A percentile compares a stretch with the other conserved stretches of the same genome.
These are phyloP conservation scores for Synanthedon formicaeformis DNA, from an alignment of 2,888 invertebrate species.

Conservation along the genomic window DNA sequence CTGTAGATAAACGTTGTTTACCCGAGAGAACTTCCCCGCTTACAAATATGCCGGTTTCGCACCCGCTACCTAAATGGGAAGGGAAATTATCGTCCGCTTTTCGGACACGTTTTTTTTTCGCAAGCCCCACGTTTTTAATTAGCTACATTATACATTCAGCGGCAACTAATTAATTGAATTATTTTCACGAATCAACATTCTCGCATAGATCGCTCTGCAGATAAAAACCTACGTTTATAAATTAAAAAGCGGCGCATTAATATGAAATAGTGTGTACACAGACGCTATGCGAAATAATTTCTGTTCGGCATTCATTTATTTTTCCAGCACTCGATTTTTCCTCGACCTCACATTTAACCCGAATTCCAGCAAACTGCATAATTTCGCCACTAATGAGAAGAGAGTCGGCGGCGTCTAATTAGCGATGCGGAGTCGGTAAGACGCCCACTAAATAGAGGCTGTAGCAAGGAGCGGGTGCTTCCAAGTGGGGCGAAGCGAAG, in stretches of 20 bases:
- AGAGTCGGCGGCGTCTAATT: slow-evolving; percentile 63
- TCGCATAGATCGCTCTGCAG: background rate
- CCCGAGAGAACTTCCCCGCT: slow-evolving; percentile 43
- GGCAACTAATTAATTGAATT: background rate
- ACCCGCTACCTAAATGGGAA: slow-evolving; percentile 44
- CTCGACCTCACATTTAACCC: slow-evolving; percentile 60
- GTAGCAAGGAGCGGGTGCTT: slow-evolving; percentile 16
- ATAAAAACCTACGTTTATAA: background rate
- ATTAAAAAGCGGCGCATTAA: background rate
- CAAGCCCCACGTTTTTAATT: slow-evolving; percentile 9
- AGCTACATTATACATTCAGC: slow-evolving; percentile 7
- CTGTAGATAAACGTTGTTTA: slow-evolving; percentile 61
- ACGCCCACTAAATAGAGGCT: slow-evolving; percentile 54
- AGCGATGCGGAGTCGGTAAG: slow-evolving; percentile 58
- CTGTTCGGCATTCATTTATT: slow-evolving; percentile 12
- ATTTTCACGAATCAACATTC: background rate
- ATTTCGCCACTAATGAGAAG: slow-evolving; percentile 68
- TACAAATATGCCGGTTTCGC: slow-evolving; percentile 53
- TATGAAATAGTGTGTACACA: background rate
- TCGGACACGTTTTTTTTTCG: slow-evolving; percentile 29
- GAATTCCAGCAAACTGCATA: slow-evolving; percentile 64
- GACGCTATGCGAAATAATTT: background rate
- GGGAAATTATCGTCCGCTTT: slow-evolving; percentile 36
- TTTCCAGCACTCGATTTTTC: slow-evolving; percentile 31
- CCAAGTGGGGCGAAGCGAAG: background rate